phyloP scores from a whole-genome alignment of 2,113 vertebrate genomes.

The Anser brachyrhynchus region DNA sequence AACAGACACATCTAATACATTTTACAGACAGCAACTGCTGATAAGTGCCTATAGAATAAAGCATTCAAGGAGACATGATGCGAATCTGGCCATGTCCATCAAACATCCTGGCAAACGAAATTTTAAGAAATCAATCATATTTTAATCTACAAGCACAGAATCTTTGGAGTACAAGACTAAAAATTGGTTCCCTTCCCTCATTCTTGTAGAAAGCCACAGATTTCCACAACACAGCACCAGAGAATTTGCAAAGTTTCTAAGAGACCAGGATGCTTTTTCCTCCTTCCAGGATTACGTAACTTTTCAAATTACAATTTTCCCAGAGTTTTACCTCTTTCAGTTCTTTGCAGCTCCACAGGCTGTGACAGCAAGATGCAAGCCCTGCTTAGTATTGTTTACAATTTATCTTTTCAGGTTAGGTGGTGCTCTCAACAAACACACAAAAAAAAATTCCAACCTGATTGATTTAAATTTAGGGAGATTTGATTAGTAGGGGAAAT shows the following conservation, averaged over 20 bases:
- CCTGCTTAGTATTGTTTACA: neutral
- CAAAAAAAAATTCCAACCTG: neutral
- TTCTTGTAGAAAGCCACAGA: conserved; percentile 6
- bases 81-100: conserved; percentile 39
- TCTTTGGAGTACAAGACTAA: neutral
- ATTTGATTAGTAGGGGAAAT: neutral
- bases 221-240: neutral
- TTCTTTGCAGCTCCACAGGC: neutral
- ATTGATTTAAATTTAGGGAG: neutral
- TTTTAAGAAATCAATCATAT: conserved; percentile 41
- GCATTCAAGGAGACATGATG: conserved; percentile 25
- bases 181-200: neutral
- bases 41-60: conserved; percentile 52
- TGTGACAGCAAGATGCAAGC: neutral
- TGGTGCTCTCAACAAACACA: neutral
- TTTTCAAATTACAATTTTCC: neutral
- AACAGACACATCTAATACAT: conserved; percentile 53
- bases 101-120: conserved; percentile 49
- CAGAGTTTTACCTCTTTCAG: neutral
- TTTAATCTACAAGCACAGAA: conserved; percentile 18
- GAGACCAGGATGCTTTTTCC: neutral
- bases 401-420: neutral
- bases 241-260: neutral
- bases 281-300: neutral
- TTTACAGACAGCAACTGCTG: conserved; percentile 53